These are phyloP conservation scores for Enteromius paludinosus DNA, from an alignment of 2,797 vertebrate species.

Conservation along the genomic window DNA sequence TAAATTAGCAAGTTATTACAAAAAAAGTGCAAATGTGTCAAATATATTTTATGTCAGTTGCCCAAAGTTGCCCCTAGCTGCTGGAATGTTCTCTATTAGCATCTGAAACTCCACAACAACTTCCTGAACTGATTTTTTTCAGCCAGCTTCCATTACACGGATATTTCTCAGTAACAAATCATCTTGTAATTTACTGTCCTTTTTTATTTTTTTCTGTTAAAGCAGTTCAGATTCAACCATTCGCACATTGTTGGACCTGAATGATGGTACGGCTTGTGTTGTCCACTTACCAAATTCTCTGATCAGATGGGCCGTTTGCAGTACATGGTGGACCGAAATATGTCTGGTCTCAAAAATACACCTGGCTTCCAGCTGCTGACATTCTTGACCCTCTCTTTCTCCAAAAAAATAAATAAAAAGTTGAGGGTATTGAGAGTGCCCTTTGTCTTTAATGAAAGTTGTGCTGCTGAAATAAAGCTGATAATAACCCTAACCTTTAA, in stretches of 20 bases:
- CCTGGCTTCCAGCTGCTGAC: constrained; percentile 14
- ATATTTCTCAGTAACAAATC: not conserved
- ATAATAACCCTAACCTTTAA: not conserved
- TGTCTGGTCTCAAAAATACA: not conserved
- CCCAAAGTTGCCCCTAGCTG: not conserved
- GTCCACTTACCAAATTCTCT: not conserved
- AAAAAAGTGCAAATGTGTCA: not conserved
- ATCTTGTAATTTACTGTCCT: not conserved
- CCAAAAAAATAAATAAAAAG: not conserved
- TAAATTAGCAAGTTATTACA: not conserved
- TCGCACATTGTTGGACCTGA: not conserved
- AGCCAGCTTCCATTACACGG: not conserved
- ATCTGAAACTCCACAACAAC: not conserved
- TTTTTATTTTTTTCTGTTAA: not conserved
- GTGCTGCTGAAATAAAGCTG: not conserved
- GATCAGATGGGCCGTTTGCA: not conserved
- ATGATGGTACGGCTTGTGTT: not conserved
- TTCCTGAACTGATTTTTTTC: not conserved
- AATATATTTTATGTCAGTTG: not conserved
- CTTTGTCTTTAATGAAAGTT: not conserved
- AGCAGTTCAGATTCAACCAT: not conserved
- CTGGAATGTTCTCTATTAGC: not conserved
- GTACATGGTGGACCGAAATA: constrained; percentile 14
- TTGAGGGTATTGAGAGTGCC: not conserved
- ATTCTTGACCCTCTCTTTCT: constrained; percentile 6